Evolutionary conservation across 2,888 invertebrate genomes (phyloP).

Genomic region (Cosmopolites sordidus): DNA sequence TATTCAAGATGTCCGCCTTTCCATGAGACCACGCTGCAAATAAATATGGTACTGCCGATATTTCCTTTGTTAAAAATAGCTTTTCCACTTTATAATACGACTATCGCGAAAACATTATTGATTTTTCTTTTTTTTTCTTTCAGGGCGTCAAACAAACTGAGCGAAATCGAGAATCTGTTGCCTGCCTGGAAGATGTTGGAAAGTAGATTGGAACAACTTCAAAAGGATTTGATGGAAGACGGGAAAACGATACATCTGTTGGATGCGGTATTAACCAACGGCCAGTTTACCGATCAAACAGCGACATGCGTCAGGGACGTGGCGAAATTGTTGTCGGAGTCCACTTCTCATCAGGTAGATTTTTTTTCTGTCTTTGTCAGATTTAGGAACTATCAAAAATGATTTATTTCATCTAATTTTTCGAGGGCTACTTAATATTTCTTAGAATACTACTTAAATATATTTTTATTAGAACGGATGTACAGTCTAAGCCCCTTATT

Average conservation of each 20-base stretch:
- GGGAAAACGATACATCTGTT: constrained; percentile 55
- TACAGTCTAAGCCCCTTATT: no score
- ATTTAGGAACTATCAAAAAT: no score
- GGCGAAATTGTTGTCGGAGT: constrained; percentile 56
- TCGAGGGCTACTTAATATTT: no score
- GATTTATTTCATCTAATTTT: no score
- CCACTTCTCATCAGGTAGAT: constrained; percentile 40
- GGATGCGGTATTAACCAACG: constrained; percentile 49
- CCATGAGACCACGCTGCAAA: constrained; percentile 41
- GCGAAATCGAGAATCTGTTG: constrained; percentile 66
- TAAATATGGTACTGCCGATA: constrained; percentile 34
- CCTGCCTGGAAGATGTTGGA: constrained; percentile 74
- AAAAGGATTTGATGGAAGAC: constrained; percentile 71
- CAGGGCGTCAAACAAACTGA: constrained; percentile 69
- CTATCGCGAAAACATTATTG: neutral
- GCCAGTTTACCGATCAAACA: constrained; percentile 49
- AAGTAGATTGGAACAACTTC: constrained; percentile 69
- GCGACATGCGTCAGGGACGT: constrained; percentile 56
- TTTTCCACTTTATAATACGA: constrained; percentile 14
- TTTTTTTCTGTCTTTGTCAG: no score
- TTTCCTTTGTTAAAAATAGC: constrained; percentile 28
- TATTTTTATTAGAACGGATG: no score
- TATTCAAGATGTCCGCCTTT: constrained; percentile 25
- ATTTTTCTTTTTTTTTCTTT: constrained; percentile 34
- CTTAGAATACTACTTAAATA: no score